Evolutionary conservation across 2,888 invertebrate species (phyloP), one percentile per base, ranked within the genome.

Genomic region (Cephalotes varians): DNA sequence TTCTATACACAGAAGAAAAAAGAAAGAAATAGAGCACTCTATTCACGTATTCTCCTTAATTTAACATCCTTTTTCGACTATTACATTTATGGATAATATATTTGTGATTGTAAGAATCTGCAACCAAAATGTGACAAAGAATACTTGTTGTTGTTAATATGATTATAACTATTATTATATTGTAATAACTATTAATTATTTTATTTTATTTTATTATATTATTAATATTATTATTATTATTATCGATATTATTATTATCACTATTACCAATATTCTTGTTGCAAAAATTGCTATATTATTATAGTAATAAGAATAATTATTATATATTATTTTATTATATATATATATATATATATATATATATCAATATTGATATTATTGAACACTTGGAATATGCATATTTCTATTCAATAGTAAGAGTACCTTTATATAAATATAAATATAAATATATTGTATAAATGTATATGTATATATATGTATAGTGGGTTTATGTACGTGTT

Each of bases 41-140:
- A 77, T 77, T 93, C 92, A 93, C 91, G 92, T 93, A 92, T 93
- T 92, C 91, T 92, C 91, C 77, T 93, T 94, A 93, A 93, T 94
- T 93, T 93, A 94, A 93, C 93, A 93, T 92, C 92, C 90, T 91
- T 93, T 93, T 93, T 93, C 90, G 92, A 93, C 92, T 93, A 94
- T 93, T 92, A 92, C 93, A 93, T 93, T 77, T 94, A 93, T 91
- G 91, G 92, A 93, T 94, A 94, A 94, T 94, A 94, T 94, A 94
- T 94, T 94, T 94, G 94, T 94, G 94, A 94, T 94, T 94, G 93
- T 94, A 94, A 94, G 94, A 94, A 94, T 94, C 94, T 94, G 93
- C 94, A 94, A 94, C 94, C 94, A 94, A 94, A 94, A 93, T 94
- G 92, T 94, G 93, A 94, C 94, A 94, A 94, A 94, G 94, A 94